Base-by-base conservation (phyloP, 2,888 invertebrate species). In the Lasioglossum calceatum region DNA sequence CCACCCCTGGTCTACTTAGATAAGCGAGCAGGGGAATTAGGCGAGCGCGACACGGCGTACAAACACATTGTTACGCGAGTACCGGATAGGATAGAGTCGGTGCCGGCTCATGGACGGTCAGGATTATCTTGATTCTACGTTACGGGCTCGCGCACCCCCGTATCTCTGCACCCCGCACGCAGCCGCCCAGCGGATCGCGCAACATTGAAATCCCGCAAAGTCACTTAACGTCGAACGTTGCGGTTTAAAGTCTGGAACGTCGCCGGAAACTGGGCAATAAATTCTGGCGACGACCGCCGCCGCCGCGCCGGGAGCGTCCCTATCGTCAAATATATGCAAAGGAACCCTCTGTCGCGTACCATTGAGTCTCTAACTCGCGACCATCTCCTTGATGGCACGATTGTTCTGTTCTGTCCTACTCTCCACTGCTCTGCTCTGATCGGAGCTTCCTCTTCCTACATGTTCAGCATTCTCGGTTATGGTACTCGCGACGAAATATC, bases 101-200 rank as follows among this genome's bases (percentile, higher is more conserved):
- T 10, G 80, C 42, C 61, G 36, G 71, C 73, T 70, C 58, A 72
- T 39, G 77, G 79, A 77, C 79, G 36, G 39, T 58, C 72, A 72
- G 86, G 87, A 88, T 92, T 91, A 92, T 91, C 91, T 85, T 86
- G 92, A 92, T 90, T 87, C 87, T 77, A 67, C 87, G 81, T 89
- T 88, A 91, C 86, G 89, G 91, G 85, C 73, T 79, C 84, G 80
- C 70, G 47, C 27, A n/a, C 36, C 71, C 72, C 64, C 77, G 71
- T 64, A 61, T 76, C 73, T 42, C 64, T 23, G 16, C 76, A 10
- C 32, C 42, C 39, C 36, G 70, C 27, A 50, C 50, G 72, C 73
- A 74, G 19, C 47, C 77, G 19, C 58, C 75, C 71, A 73, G n/a
- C 61, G 32, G 14, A 50, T 16, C 27, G 70, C 71, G 90, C 42